Percentiles rank a stretch among this genome's conserved stretches.
phyloP scores from a whole-genome alignment of 2,797 vertebrate species.

The Megaceryle alcyon region DNA sequence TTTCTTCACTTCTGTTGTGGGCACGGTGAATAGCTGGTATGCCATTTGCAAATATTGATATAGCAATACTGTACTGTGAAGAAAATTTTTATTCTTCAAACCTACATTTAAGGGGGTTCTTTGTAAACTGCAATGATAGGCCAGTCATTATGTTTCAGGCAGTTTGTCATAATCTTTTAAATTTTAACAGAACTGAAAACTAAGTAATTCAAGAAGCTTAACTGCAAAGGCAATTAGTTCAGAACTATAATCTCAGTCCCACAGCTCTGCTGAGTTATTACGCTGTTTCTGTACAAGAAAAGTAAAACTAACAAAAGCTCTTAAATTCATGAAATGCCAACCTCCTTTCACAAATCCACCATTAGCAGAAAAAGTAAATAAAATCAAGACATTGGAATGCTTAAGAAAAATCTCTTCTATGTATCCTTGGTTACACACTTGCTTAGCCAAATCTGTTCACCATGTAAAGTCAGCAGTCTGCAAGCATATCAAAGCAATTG shows the following conservation, averaged over 20 bases:
- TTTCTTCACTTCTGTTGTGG: not conserved
- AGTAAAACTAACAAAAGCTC: not conserved
- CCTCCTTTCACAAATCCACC: not conserved
- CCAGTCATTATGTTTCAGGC: not conserved
- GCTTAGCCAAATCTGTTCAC: not conserved
- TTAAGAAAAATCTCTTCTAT: not conserved
- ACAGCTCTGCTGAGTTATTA: not conserved
- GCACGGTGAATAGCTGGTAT: not conserved
- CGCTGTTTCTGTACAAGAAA: not conserved
- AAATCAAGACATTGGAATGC: not conserved
- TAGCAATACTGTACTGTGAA: not conserved
- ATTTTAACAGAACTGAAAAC: constrained; percentile 7
- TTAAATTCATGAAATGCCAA: not conserved
- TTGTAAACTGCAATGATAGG: constrained; percentile 9
- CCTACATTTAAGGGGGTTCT: not conserved
- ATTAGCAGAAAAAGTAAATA: not conserved
- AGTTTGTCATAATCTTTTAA: not conserved
- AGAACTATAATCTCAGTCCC: not conserved
- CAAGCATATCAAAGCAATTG: not conserved
- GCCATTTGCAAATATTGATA: not conserved
- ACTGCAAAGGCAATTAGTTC: not conserved
- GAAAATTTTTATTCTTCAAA: constrained; percentile 40
- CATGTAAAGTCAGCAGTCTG: not conserved
- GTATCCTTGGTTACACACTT: not conserved
- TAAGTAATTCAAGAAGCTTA: not conserved